Base-by-base conservation (phyloP, 2,797 vertebrate species). In the Brachymystax lenok region DNA sequence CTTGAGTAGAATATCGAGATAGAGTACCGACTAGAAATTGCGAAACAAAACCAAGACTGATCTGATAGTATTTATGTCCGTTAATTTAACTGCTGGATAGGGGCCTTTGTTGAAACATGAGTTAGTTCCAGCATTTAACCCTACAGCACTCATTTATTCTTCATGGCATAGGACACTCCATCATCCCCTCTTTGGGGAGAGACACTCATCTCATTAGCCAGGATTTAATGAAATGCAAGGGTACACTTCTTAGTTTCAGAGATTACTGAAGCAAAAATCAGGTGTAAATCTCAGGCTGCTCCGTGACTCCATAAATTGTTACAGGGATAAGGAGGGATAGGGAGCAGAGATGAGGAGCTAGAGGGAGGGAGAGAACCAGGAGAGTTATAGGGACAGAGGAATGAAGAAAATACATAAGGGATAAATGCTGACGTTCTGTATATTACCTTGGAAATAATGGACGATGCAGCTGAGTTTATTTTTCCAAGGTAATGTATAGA, bases 41-140 rank as follows among this genome's bases (percentile, higher is more conserved):
- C 95, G 94, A 96, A 95, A 92, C 95, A 95, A 96, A 96, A 95
- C 94, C 95, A 95, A 95, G 92, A 95, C 91, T 92, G 93, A 96
- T 96, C 95, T 96, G 95, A 96, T 95, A 95, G 95, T 97, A 97
- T 98, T 97, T 97, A 96, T 96, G 95, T 94, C 94, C 95, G 96
- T 96, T 46, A 13, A 46, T 46, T 97, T 97, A 98, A 98, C 96
- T 96, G 96, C 96, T 95, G 96, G 95, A 95, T 96, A 94, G 95
- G 96, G 96, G 95, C 96, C 96, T 97, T 96, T 96, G 96, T 97
- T 97, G 97, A 97, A 98, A 97, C 97, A 98, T 94, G 96, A 98
- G 96, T 97, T 97, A 97, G 96, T 98, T 99, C 96, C 97, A 97
- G 96, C 96, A 95, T 98, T 99, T 99, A 99, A 98, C 97, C 97